Base-by-base conservation (phyloP, 2,113 vertebrate species). In the Pelmatolapia mariae region DNA sequence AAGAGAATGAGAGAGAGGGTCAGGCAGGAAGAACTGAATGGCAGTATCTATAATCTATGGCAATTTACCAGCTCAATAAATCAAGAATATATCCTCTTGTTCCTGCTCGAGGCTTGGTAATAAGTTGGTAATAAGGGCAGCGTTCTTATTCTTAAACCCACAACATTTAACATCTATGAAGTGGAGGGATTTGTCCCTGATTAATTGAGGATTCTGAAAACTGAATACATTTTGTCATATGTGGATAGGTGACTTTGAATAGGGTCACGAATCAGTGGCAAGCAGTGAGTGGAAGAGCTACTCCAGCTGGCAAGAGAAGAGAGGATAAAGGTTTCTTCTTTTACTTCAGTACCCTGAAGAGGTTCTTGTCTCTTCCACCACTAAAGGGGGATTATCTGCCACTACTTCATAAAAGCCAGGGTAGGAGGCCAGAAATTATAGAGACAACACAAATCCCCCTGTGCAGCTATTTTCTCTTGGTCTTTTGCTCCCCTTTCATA, bases 321-420 rank as follows among this genome's bases (percentile, higher is more conserved):
- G 29, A 66, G 26, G 45, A 86, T 84, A 83, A 80, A 82, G 84
- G 81, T 45, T 88, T 45, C 43, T 85, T 83, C 13, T 80, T 85
- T 68, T 87, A 63, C 31, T 83, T 57, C 56, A 81, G 63, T 29
- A 52, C 80, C 81, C 85, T 10, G 22, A 86, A 86, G 81, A 89
- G 18, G 15, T 36, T 90, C 45, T 83, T 38, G 24, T 87, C 85
- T 86, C 56, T 53, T 80, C 45, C 47, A 81, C 54, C 56, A 86
- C 84, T 88, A 68, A 36, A 47, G 66, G 57, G 29, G 68, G 79
- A 85, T 89, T 82, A 86, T 92, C 78, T 89, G 76, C 79, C 57
- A 59, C 53, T 63, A 88, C 71, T 83, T 89, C 87, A 90, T 92
- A 83, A 91, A 89, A 89, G 36, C 33, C 50, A 81, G 66, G 66